Conservation (phyloP, 2,797 vertebrate genomes). For the Streptopelia turtur region DNA sequence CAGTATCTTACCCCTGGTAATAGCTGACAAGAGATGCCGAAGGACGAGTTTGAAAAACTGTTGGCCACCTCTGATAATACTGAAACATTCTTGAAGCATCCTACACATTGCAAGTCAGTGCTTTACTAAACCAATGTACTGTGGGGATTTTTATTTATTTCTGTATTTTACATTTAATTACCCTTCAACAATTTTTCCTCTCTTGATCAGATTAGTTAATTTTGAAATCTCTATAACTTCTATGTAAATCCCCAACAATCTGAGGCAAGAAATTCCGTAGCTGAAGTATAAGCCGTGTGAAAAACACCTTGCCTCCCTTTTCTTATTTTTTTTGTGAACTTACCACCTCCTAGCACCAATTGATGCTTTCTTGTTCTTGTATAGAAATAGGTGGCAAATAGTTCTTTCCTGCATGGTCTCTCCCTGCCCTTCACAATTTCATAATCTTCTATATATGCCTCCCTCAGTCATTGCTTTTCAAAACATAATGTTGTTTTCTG, state of each 20-base stretch:
- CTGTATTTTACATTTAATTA: not conserved
- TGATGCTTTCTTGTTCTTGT: not conserved
- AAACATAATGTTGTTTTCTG: not conserved
- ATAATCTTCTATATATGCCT: not conserved
- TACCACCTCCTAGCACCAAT: not conserved
- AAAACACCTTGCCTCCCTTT: not conserved
- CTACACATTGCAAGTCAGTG: not conserved
- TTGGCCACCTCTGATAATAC: not conserved
- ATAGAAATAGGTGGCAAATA: not conserved
- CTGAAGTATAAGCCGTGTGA: not conserved
- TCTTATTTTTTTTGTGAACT: not conserved
- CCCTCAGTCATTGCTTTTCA: not conserved
- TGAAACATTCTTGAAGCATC: not conserved
- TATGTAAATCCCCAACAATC: not conserved
- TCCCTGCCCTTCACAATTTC: not conserved
- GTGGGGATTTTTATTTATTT: not conserved
- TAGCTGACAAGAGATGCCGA: not conserved
- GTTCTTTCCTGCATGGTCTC: not conserved
- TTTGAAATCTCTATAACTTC: not conserved
- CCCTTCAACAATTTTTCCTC: not conserved
- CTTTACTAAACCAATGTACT: not conserved
- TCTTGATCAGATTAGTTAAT: not conserved
- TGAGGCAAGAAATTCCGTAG: not conserved
- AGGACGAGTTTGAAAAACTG: not conserved
- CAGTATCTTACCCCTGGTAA: not conserved